phyloP scores from a whole-genome alignment of 1,140 invertebrate species.

The Habropoda laboriosa region DNA sequence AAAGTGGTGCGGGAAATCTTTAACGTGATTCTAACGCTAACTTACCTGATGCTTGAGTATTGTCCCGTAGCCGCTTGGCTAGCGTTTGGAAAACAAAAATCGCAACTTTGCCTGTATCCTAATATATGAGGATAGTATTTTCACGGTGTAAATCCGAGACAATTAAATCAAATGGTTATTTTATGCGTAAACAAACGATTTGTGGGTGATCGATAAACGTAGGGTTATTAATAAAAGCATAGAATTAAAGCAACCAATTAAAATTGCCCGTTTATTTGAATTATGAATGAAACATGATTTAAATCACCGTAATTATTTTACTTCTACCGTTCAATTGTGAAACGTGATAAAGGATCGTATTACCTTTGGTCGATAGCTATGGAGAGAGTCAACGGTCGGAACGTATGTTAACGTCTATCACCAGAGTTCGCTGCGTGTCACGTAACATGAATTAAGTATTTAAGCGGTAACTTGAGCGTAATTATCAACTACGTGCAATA shows the following conservation, averaged over 20 bases:
- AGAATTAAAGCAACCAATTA: neutral
- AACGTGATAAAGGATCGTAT: neutral
- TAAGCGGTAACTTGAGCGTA: neutral
- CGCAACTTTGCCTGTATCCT: conserved; percentile 14
- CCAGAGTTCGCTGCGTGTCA: conserved; percentile 13
- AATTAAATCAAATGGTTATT: neutral
- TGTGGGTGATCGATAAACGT: neutral
- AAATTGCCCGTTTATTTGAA: neutral
- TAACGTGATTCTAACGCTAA: neutral
- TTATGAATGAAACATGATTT: neutral
- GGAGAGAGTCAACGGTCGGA: neutral
- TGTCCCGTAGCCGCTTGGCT: conserved; percentile 51
- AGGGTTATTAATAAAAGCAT: neutral
- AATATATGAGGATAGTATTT: neutral
- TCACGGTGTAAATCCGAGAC: no score
- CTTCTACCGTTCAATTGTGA: neutral
- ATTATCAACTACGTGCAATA: neutral
- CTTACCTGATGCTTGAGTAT: conserved; percentile 31
- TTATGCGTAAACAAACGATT: neutral
- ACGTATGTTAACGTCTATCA: neutral
- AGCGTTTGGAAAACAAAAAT: conserved; percentile 44
- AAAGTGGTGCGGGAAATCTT: conserved; percentile 16
- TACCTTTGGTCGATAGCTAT: conserved; percentile 16
- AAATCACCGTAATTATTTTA: neutral
- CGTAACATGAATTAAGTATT: neutral